Conservation (phyloP, 2,888 invertebrate species). For the Melipona bicolor region DNA sequence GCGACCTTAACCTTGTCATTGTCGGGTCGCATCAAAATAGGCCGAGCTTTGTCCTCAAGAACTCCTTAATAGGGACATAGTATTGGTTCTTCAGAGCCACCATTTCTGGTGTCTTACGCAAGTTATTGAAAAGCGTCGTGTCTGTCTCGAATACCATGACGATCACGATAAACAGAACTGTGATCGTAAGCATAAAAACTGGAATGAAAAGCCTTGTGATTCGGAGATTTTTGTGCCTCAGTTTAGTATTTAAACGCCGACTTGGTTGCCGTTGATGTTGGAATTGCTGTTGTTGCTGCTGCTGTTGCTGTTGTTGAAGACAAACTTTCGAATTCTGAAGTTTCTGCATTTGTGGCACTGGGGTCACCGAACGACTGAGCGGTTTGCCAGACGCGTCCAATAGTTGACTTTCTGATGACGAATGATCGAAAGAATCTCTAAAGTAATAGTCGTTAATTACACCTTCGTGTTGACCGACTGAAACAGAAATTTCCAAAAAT, state of each 20-base stretch:
- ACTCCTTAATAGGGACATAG: constrained; percentile 93
- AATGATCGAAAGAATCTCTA: constrained; percentile 91
- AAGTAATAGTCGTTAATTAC: constrained; percentile 88
- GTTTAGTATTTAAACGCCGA: constrained; percentile 65
- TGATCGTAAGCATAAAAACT: constrained; percentile 90
- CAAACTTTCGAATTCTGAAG: constrained; percentile 78
- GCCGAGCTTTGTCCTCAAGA: constrained; percentile 88
- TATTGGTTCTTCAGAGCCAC: constrained; percentile 90
- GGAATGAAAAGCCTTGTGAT: constrained; percentile 91
- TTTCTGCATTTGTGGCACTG: constrained; percentile 82
- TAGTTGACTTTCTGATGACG: constrained; percentile 91
- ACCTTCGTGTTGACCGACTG: constrained; percentile 81
- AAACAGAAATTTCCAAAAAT: constrained; percentile 63
- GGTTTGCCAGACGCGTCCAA: constrained; percentile 83
- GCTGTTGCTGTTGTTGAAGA: constrained; percentile 58
- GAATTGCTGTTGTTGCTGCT: constrained; percentile 27
- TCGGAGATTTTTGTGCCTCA: constrained; percentile 80
- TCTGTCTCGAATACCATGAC: constrained; percentile 92
- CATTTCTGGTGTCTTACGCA: constrained; percentile 92
- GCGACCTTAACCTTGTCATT: constrained; percentile 61
- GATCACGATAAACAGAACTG: constrained; percentile 88
- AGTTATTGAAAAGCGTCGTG: constrained; percentile 88
- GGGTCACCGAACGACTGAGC: constrained; percentile 79
- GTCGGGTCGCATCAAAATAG: constrained; percentile 86
- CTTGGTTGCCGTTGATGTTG: constrained; percentile 59